Percentiles rank a stretch among this genome's conserved stretches.
Evolutionary conservation across 2,113 vertebrate genomes (phyloP).

Genomic region (Alectura lathami): DNA sequence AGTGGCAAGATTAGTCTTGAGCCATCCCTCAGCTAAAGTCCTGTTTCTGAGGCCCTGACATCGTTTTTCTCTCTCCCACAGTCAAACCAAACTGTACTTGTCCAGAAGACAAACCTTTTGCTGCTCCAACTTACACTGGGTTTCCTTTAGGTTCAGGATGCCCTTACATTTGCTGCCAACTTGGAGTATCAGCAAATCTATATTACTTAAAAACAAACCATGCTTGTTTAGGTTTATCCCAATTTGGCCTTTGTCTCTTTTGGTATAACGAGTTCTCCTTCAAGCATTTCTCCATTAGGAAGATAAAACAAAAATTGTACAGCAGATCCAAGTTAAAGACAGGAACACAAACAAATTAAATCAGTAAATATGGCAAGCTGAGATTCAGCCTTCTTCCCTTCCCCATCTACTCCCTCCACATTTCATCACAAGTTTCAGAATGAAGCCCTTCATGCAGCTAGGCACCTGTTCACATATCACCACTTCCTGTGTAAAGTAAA

Average conservation of each 20-base stretch:
- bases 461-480: neutral
- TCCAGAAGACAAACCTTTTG: neutral
- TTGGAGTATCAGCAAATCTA: neutral
- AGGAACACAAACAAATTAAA: neutral
- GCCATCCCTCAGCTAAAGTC: neutral
- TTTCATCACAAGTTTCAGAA: neutral
- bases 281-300: neutral
- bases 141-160: neutral
- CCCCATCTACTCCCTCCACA: neutral
- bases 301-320: neutral
- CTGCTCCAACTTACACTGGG: neutral
- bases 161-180: neutral
- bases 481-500: neutral
- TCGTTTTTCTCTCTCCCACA: neutral
- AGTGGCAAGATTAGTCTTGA: neutral
- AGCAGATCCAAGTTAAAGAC: neutral
- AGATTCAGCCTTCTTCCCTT: neutral
- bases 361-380: neutral
- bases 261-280: rapidly evolving
- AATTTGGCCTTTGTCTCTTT: neutral
- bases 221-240: neutral
- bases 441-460: neutral
- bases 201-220: rapidly evolving
- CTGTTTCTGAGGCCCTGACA: neutral
- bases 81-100: neutral